These are phyloP conservation scores for Neoseiulus cucumeris DNA, from an alignment of 1,140 invertebrate genomes.

Conservation along the genomic window DNA sequence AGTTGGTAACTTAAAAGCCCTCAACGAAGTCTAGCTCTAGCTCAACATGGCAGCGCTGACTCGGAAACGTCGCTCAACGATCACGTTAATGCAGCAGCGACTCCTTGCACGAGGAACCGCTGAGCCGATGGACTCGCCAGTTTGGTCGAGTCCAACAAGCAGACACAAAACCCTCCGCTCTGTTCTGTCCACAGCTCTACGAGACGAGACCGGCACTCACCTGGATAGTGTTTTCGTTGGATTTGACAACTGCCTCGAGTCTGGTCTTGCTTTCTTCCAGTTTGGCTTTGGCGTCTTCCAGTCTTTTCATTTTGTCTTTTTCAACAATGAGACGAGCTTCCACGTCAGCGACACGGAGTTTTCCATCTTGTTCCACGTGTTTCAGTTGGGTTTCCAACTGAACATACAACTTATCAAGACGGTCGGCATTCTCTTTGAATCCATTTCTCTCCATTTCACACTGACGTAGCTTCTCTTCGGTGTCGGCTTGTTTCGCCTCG, in stretches of 20 bases:
- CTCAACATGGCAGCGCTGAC: too few relatives aligned
- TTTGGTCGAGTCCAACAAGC: too few relatives aligned
- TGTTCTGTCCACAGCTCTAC: too few relatives aligned
- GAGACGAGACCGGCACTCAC: too few relatives aligned
- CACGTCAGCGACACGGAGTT: neutral
- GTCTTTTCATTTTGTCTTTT: neutral
- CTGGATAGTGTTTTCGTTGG: too few relatives aligned
- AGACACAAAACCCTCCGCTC: too few relatives aligned
- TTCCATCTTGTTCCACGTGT: neutral
- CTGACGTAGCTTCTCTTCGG: neutral
- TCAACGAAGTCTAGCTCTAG: too few relatives aligned
- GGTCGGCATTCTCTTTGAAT: neutral
- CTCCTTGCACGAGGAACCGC: too few relatives aligned
- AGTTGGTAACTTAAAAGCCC: too few relatives aligned
- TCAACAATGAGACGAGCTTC: constrained; percentile 7
- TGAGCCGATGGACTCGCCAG: too few relatives aligned
- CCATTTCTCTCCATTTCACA: neutral
- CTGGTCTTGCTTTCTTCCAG: neutral
- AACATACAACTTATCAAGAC: neutral
- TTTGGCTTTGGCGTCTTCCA: neutral
- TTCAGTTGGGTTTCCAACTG: neutral
- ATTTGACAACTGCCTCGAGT: neutral
- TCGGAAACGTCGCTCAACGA: too few relatives aligned
- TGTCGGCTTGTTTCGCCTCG: neutral
- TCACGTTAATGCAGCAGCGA: too few relatives aligned